Base-by-base conservation (phyloP, 2,797 vertebrate genomes). In the Spheniscus humboldti region DNA sequence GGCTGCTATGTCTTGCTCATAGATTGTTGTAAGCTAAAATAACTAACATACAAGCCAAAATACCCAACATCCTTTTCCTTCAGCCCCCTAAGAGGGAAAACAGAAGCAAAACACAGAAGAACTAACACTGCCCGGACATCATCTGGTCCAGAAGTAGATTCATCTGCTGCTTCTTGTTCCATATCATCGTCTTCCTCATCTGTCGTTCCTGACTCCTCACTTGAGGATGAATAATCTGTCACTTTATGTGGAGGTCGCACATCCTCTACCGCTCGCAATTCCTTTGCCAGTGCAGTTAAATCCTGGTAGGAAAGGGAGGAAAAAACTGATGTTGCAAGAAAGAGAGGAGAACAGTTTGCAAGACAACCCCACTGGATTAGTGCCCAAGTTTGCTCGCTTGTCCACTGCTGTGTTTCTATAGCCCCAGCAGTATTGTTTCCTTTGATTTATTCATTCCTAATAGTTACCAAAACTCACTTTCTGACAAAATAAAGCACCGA, bases 171-270 rank as follows among this genome's bases (percentile, higher is more conserved):
- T 88, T 99, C 99, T 97, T 99, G 99, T 74, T 99, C 99, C 67
- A 99, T 99, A 43, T 99, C 99, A 45, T 99, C 99, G 4, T 99
- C 99, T 41, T 99, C 99, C 69, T 99, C 99, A 25, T 99, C 99
- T 0, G 99, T 99, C 10, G 99, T 99, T 77, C 99, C 99, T 0
- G 99, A 99, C 39, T 99, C 99, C 47, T 99, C 99, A 52, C 99
- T 99, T 84, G 99, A 99, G 18, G 99, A 99, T 1, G 99, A 99
- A 94, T 99, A 99, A 94, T 99, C 99, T 0, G 99, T 99, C 92
- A 99, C 99, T 97, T 99, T 99, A 96, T 99, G 99, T 3, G 98
- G 99, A 4, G 99, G 99, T 35, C 99, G 98, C 56, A 99, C 99
- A 8, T 99, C 99, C 43, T 99, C 99, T 69, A 99, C 99, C 0